Base-by-base conservation (phyloP, 2,797 vertebrate species). In the Hypotaenidia philippensis region DNA sequence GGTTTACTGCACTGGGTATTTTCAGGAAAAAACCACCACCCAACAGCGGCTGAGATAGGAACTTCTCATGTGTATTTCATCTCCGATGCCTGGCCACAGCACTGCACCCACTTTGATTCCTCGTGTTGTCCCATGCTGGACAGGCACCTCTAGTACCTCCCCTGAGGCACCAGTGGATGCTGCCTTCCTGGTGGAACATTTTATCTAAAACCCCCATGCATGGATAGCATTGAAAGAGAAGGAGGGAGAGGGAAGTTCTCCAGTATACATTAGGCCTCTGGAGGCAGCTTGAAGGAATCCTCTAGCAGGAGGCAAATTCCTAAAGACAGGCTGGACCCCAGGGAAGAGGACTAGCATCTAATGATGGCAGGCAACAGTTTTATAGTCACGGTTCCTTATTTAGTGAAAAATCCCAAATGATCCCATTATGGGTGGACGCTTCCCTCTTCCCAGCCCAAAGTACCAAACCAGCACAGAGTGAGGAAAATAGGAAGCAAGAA, bases 291-390 rank as follows among this genome's bases (percentile, higher is more conserved):
- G 85, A 87, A 94, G 85, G 47, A 66, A 82, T 87, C 45, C 66
- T 94, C 56, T 50, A 78, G 82, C 36, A 59, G 52, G 40, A 96
- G 47, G 66, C 89, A 91, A 83, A 91, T 94, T 96, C 84, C 47
- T 59, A 88, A 91, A 84, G 84, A 92, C 61, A 83, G 50, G 21
- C 55, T 86, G 63, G 55, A 65, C 87, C 91, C 72, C 78, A 82
- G 87, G 93, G 85, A 86, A 79, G 59, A 74, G 59, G 26, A 91
- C 5, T 11, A 82, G 44, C 32, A 36, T 66, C 56, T 52, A 53
- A 84, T 0, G 1, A 60, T 76, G 75, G 60, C 10, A 29, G 17
- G 20, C 13, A 74, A 20, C 5, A 25, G 15, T 77, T 91, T 86
- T 65, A 45, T 52, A 83, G 60, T 47, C 41, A 74, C 44, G 44